Base-by-base conservation (phyloP, 2,888 invertebrate species). In the Erebia aethiops region DNA sequence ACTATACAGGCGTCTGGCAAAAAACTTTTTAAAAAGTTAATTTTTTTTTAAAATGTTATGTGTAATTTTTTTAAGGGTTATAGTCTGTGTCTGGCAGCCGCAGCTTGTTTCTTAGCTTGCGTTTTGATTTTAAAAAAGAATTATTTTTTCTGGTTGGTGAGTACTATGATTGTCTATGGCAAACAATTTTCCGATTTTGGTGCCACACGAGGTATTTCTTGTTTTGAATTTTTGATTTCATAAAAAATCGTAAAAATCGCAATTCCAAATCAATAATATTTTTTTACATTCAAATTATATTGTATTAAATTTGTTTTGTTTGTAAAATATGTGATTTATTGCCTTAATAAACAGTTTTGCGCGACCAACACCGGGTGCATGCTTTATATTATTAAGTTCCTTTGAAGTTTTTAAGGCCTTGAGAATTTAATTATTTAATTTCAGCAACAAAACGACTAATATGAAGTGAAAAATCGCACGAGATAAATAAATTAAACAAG, bases 171-270 rank as follows among this genome's bases (percentile, higher is more conserved):
- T 52, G 62, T 72, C 67, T 71, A 75, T 71, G 35, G 66, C 14
- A 51, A 51, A n/a, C 18, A 49, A 66, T 74, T 77, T 70, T 74
- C 72, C 63, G 75, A 78, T 76, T 74, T 71, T 71, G 72, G 70
- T 76, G 72, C 73, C 69, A 79, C 84, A 84, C 83, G 84, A 84
- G 84, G 84, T 84, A 78, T 77, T 79, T 80, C 77, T 75, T 77
- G 81, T 82, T 84, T 82, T 82, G 80, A 79, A 77, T 76, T 74
- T n/a, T 68, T 49, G 21, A 69, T 63, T 70, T 69, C 35, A n/a
- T 46, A 13, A 21, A 52, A 21, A 49, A 51, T 68, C 49, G 8
- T 43, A 10, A 46, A 10, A 21, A 66, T 46, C 46, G 11, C 21
- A 43, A 66, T 46, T 14, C 21, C 7, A 46, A 21, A 18, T 41